Evolutionary conservation across 1,140 invertebrate species (phyloP).

Genomic region (Drosophila pseudoobscura): DNA sequence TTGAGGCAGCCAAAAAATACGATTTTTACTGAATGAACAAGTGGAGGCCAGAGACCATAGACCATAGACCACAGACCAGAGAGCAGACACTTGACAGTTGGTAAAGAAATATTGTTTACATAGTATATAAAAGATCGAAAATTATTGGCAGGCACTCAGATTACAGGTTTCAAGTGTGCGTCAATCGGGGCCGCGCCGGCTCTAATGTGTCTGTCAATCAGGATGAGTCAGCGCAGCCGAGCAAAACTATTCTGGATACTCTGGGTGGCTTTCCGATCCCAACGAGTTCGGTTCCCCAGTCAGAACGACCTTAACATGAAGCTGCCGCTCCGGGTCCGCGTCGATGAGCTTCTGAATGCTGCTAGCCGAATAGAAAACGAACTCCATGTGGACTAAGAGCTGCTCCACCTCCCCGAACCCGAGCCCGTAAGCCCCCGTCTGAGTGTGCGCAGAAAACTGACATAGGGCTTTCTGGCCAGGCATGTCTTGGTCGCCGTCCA

Average conservation of each 20-base stretch:
- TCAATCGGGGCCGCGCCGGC: conserved; percentile 46
- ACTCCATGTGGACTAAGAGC: conserved; percentile 46
- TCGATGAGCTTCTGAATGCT: conserved; percentile 31
- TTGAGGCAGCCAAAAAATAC: conserved; percentile 48
- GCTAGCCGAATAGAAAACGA: conserved; percentile 35
- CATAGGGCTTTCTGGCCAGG: conserved; percentile 30
- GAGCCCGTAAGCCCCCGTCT: conserved; percentile 20
- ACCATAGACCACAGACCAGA: too few species aligned
- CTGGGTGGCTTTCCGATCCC: background rate
- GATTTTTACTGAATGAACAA: conserved; percentile 68
- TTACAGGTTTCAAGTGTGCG: conserved; percentile 55
- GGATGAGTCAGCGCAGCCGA: conserved; percentile 36
- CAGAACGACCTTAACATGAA: conserved; percentile 38
- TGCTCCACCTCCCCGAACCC: conserved; percentile 4
- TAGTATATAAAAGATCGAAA: conserved; percentile 28
- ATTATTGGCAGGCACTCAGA: conserved; percentile 75
- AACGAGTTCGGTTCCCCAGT: conserved; percentile 36
- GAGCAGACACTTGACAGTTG: conserved; percentile 7
- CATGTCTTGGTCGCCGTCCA: conserved; percentile 23
- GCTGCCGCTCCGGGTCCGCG: background rate
- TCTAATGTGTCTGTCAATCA: conserved; percentile 47
- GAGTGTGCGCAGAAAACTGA: conserved; percentile 21
- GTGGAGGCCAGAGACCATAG: conserved; percentile 23
- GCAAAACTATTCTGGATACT: background rate
- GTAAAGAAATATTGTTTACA: background rate